Evolutionary conservation across 30 jellyfish, hydroid and myxozoan species (phyloP).

Genomic region (Chrysaora quinquecirrha): DNA sequence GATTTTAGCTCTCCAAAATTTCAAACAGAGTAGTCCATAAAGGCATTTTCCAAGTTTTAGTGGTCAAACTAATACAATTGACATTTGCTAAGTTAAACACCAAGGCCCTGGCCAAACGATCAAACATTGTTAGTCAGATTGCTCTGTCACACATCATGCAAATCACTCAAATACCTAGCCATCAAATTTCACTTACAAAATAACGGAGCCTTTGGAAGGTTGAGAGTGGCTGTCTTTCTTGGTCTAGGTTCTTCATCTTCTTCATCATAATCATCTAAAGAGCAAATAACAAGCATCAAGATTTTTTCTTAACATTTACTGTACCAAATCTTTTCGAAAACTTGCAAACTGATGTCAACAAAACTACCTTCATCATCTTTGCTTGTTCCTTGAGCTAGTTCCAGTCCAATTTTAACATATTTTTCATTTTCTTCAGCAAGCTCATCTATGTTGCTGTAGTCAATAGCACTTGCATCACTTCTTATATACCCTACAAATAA

Average conservation of each 20-base stretch:
- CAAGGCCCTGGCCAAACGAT: too few species aligned
- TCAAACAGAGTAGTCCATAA: too few species aligned
- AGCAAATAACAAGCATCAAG: too few species aligned
- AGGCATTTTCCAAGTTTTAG: too few species aligned
- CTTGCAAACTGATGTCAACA: not conserved
- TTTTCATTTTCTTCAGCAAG: constrained; percentile 87
- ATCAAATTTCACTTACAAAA: constrained; percentile 54
- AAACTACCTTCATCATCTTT: constrained; percentile 36
- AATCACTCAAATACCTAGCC: too few species aligned
- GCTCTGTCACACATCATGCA: too few species aligned
- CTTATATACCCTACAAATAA: constrained; percentile 33
- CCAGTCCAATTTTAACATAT: constrained; percentile 47
- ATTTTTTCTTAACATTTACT: too few species aligned
- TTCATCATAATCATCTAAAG: constrained; percentile 58
- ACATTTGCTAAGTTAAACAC: too few species aligned
- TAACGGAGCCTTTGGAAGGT: constrained; percentile 62
- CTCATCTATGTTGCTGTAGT: constrained; percentile 91
- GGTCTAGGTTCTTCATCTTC: constrained; percentile 29
- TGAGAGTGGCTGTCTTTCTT: constrained; percentile 7
- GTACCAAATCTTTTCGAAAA: too few species aligned
- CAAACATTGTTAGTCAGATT: too few species aligned
- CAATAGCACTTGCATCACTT: constrained; percentile 72
- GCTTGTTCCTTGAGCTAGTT: constrained; percentile 29
- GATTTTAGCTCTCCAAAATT: too few species aligned
- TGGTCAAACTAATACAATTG: too few species aligned